Evolutionary conservation across 2,888 invertebrate species (phyloP), one percentile per base, ranked within the genome.

Genomic region (Erannis defoliaria): DNA sequence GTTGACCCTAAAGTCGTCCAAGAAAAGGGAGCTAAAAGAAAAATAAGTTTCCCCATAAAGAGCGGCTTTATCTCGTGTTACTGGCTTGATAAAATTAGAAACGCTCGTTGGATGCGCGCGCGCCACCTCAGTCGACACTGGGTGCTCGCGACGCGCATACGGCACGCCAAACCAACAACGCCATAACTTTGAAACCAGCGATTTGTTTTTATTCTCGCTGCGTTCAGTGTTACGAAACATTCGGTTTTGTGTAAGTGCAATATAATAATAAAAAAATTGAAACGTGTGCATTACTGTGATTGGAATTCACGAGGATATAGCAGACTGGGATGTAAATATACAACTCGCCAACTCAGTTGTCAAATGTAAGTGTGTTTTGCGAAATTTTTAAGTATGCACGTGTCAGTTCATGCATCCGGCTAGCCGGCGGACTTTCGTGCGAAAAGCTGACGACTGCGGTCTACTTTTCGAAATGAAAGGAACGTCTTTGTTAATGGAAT

Each of bases 11-110:
- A 31, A 53, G 46, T 33, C 23, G 21, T 18, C 33, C n/a, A 19
- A 31, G 8, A 48, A 61, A 75, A 77, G 76, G 76, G 81, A 81
- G 81, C 76, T 46, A 67, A 85, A 85, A 82, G 83, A 85, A 84
- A 88, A 88, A 86, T 84, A 83, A 80, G 83, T 80, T 81, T 77
- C 78, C 82, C 82, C 84, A 87, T 89, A 89, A 91, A 90, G 88
- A 86, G 84, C 82, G 82, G 82, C 86, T 89, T 90, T 91, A 93
- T 91, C 90, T 91, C 91, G 90, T 90, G 84, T 92, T 92, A 93
- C 92, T 90, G 81, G 84, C 80, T 78, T 82, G 90, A 88, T 88
- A 91, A 90, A 92, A 89, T 91, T 93, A 92, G 91, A 90, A 87
- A 84, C 82, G 82, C 62, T 54, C 46, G 63, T 78, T 73, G 71